phyloP scores from a whole-genome alignment of 2,888 invertebrate genomes.

The Eurytoma californica region DNA sequence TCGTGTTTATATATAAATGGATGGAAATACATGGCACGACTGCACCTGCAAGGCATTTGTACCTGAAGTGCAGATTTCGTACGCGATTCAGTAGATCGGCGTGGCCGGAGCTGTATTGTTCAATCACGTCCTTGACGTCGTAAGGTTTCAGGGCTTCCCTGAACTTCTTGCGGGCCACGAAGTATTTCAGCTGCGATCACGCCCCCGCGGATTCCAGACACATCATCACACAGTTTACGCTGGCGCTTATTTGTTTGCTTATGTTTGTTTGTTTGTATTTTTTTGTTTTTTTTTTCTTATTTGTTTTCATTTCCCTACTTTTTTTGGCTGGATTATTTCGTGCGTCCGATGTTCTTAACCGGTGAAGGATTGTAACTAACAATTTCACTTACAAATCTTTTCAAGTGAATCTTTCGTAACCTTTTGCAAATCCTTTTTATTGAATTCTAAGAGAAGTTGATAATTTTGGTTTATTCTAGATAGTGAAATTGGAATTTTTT shows the following conservation, averaged over 20 bases:
- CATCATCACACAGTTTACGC: constrained; percentile 60
- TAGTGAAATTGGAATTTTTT: too few species aligned
- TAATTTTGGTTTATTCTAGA: too few species aligned
- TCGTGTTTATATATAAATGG: constrained; percentile 30
- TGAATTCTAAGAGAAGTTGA: too few species aligned
- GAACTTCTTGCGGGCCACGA: constrained; percentile 93
- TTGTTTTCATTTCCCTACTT: constrained; percentile 20
- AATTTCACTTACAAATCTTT: too few species aligned
- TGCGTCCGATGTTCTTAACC: background rate
- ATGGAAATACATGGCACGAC: constrained; percentile 44
- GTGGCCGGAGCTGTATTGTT: constrained; percentile 92
- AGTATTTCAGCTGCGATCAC: constrained; percentile 84
- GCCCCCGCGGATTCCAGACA: constrained; percentile 59
- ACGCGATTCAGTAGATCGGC: constrained; percentile 92
- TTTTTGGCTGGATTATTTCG: constrained; percentile 7
- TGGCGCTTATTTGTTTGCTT: constrained; percentile 51
- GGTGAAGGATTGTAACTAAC: too few species aligned
- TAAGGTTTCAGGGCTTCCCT: constrained; percentile 94
- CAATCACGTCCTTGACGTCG: constrained; percentile 96
- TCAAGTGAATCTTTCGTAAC: background rate
- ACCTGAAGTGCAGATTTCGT: constrained; percentile 90
- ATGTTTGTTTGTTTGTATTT: constrained; percentile 35
- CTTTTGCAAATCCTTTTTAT: background rate
- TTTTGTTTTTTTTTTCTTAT: constrained; percentile 20
- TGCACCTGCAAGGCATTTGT: constrained; percentile 63